Conservation (phyloP, 2,888 invertebrate species). For the Pogonocherus hispidulus region DNA sequence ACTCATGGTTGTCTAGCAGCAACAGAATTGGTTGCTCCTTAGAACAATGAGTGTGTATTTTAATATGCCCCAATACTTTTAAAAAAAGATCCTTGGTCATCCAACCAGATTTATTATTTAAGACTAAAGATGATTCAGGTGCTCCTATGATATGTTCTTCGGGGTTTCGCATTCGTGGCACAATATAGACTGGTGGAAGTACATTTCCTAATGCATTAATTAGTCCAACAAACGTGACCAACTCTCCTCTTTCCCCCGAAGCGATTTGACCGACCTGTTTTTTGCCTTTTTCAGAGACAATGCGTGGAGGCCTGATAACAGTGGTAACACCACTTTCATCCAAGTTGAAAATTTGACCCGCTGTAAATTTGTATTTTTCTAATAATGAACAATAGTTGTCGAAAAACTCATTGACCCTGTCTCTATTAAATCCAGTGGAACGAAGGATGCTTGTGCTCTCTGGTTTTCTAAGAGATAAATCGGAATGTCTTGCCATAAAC, state of each 20-base stretch:
- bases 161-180: conserved; percentile 40
- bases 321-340: conserved; percentile 42
- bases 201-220: conserved; percentile 43
- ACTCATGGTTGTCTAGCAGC: conserved; percentile 38
- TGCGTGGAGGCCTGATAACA: conserved; percentile 35
- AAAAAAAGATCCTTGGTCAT: no score
- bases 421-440: no score
- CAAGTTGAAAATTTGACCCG: conserved; percentile 21
- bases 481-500: no score
- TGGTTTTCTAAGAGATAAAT: no score
- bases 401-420: no score
- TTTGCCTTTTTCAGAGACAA: conserved; percentile 36
- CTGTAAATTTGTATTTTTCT: no score
- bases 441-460: no score
- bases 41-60: not conserved
- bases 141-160: conserved; percentile 44
- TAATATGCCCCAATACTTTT: not conserved
- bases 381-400: no score
- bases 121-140: conserved; percentile 39
- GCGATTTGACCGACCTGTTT: conserved; percentile 41
- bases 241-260: conserved; percentile 42
- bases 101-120: conserved; percentile 47
- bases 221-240: conserved; percentile 46
- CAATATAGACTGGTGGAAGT: conserved; percentile 46
- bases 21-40: conserved; percentile 25